A percentile compares a stretch with the other conserved stretches of the same genome.
Conservation (phyloP, 2,113 vertebrate genomes). For the Triplophysa rosa region DNA sequence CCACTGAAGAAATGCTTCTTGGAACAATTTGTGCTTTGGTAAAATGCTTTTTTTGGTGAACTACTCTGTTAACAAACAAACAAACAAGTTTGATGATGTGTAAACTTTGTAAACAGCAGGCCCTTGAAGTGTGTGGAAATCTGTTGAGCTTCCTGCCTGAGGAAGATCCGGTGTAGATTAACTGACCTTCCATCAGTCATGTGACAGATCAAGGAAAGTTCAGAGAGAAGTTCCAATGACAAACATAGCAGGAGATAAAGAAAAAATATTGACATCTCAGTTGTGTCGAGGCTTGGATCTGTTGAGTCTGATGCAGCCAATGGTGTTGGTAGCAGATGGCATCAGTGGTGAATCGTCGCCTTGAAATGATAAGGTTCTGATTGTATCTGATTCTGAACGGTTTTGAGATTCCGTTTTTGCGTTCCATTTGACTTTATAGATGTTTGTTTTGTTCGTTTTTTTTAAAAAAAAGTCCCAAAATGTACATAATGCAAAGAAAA, state of each 20-base stretch:
- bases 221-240: not conserved
- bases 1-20: too few relatives aligned
- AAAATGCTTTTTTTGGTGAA: too few relatives aligned
- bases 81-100: too few relatives aligned
- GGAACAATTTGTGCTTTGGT: too few relatives aligned
- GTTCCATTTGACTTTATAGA: too few relatives aligned
- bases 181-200: slow-evolving; percentile 4
- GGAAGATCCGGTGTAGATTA: not conserved
- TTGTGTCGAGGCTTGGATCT: not conserved
- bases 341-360: not conserved
- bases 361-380: too few relatives aligned
- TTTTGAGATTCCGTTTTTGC: too few relatives aligned
- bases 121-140: not conserved
- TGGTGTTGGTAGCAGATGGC: not conserved
- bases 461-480: too few relatives aligned
- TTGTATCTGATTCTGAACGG: too few relatives aligned
- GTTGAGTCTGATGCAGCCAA: not conserved
- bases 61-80: too few relatives aligned
- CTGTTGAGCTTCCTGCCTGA: not conserved
- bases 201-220: not conserved
- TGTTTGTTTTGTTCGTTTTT: too few relatives aligned
- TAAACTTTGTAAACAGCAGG: not conserved
- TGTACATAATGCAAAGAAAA: too few relatives aligned
- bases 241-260: not conserved
- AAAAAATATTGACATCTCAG: not conserved